Evolutionary conservation across 2,113 vertebrate species (phyloP).

Genomic region (Pangasianodon gigas): DNA sequence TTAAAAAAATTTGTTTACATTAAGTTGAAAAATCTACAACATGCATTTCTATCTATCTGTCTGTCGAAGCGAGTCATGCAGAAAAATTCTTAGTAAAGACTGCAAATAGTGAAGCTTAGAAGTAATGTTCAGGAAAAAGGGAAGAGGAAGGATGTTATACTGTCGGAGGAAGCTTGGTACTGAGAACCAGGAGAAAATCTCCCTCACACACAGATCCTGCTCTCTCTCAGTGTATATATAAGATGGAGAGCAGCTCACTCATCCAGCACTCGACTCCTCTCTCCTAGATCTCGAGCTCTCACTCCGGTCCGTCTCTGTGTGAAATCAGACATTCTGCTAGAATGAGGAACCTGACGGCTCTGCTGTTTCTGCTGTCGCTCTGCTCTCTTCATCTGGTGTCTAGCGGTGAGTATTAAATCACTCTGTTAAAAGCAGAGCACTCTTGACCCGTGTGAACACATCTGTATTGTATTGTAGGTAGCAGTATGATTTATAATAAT

Average conservation of each 20-base stretch:
- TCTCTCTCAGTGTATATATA: not conserved
- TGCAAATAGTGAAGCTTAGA: not conserved
- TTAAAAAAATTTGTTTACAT: too few relatives aligned
- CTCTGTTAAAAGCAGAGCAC: not conserved
- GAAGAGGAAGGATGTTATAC: not conserved
- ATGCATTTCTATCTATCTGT: too few relatives aligned
- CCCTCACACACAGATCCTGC: not conserved
- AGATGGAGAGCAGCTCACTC: not conserved
- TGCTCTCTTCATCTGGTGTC: not conserved
- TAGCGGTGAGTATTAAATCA: not conserved
- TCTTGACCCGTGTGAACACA: not conserved
- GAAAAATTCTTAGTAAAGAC: not conserved
- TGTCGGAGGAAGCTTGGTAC: not conserved
- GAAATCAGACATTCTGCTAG: slow-evolving; percentile 5
- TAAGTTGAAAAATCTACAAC: not conserved
- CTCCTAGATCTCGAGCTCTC: not conserved
- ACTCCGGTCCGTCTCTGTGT: not conserved
- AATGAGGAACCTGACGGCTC: slow-evolving; percentile 18
- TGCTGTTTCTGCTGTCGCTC: not conserved
- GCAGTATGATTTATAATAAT: not conserved
- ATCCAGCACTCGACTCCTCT: not conserved
- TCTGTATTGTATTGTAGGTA: not conserved
- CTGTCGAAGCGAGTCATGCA: too few relatives aligned
- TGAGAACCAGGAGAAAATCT: not conserved
- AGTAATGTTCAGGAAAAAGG: not conserved